phyloP scores from a whole-genome alignment of 2,113 vertebrate genomes.

The Rhinogobius similis region DNA sequence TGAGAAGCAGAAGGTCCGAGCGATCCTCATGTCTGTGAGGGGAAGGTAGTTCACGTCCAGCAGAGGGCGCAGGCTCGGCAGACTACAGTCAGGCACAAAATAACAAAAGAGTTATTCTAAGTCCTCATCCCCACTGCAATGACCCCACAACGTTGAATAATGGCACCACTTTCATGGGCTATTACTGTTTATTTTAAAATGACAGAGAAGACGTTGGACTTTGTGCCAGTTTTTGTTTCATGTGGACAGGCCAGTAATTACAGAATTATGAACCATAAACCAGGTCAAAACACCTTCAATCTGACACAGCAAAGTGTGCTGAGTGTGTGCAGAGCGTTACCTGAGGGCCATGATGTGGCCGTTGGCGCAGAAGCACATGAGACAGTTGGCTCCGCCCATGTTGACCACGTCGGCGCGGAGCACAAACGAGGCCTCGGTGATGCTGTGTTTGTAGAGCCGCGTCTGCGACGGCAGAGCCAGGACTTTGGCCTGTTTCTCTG shows the following conservation, averaged over 20 bases:
- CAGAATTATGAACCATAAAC: no score
- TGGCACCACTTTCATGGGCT: no score
- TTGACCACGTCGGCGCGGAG: constrained; percentile 92
- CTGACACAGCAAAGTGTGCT: no score
- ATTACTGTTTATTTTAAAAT: no score
- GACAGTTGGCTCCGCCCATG: constrained; percentile 86
- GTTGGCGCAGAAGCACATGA: constrained; percentile 97
- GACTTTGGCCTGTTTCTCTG: constrained; percentile 97
- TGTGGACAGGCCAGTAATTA: no score
- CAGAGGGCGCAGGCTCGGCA: constrained; percentile 93
- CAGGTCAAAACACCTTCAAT: no score
- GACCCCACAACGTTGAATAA: no score
- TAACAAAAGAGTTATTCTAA: neutral
- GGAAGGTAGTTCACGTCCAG: constrained; percentile 97
- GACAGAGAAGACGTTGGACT: no score
- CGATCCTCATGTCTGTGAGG: constrained; percentile 98
- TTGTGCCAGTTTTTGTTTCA: no score
- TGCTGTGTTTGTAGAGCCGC: constrained; percentile 92
- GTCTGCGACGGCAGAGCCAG: constrained; percentile 92
- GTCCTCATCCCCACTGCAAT: no score
- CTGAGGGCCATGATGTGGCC: constrained; percentile 98
- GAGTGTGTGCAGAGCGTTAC: constrained; percentile 46
- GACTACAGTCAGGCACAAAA: constrained; percentile 72
- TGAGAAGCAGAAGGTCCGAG: constrained; percentile 97
- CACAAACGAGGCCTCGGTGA: constrained; percentile 96